Evolutionary conservation across 53 echinoderm and acorn worm genomes (phyloP).

Genomic region (Glandiceps talaboti): DNA sequence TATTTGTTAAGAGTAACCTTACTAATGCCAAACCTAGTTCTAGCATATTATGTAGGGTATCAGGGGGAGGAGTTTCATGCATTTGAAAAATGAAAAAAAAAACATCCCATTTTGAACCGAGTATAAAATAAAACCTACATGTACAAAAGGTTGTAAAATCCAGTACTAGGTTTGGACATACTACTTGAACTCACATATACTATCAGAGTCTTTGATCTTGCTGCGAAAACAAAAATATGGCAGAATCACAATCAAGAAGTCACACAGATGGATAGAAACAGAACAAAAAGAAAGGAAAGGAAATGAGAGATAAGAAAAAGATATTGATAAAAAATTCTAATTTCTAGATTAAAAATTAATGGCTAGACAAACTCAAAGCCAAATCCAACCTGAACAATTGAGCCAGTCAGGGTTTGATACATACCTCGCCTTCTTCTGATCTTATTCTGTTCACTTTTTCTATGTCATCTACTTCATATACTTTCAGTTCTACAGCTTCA

Average conservation of each 20-base stretch:
- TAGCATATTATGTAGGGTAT: no score
- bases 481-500: conserved; percentile 77
- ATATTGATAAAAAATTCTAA: no score
- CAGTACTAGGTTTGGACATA: background rate
- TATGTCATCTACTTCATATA: conserved; percentile 93
- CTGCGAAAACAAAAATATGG: background rate
- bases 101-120: no score
- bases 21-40: no score
- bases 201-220: background rate
- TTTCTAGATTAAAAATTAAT: no score
- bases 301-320: no score
- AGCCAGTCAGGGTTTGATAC: background rate
- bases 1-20: no score
- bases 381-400: no score
- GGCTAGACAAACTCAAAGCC: no score
- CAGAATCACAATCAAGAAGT: background rate
- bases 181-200: background rate
- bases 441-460: conserved; percentile 57
- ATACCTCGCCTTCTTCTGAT: conserved; percentile 71
- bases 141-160: background rate
- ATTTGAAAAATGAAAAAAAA: no score
- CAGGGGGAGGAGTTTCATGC: background rate
- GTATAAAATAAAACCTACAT: background rate
- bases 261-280: background rate
- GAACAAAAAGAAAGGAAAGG: background rate